These are phyloP conservation scores for Hartigia nigra DNA, from an alignment of 2,888 invertebrate species.

Conservation along the genomic window DNA sequence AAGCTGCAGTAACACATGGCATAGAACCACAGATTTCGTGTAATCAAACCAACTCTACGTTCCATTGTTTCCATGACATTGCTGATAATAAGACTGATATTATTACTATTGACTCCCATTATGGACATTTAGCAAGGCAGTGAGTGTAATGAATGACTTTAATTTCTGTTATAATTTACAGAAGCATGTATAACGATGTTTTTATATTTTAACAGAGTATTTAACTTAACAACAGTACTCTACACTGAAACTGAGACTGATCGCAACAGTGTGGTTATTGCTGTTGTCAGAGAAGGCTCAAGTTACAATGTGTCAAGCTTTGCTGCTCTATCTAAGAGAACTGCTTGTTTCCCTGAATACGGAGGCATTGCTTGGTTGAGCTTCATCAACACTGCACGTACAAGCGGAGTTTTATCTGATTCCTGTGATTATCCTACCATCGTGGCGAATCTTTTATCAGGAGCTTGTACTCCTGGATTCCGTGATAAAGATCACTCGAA, in stretches of 20 bases:
- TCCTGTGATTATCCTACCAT: conserved; percentile 72
- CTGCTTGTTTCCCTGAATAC: conserved; percentile 76
- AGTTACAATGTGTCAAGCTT: conserved; percentile 64
- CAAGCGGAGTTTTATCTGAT: conserved; percentile 65
- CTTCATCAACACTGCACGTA: conserved; percentile 70
- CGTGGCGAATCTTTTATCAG: conserved; percentile 70
- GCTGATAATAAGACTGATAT: conserved; percentile 69
- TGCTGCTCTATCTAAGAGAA: conserved; percentile 69
- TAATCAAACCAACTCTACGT: conserved; percentile 63
- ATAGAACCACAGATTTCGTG: conserved; percentile 72
- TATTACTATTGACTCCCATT: conserved; percentile 72
- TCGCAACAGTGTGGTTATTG: conserved; percentile 68
- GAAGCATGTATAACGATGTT: not conserved
- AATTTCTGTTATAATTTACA: not conserved
- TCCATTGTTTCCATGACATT: conserved; percentile 71
- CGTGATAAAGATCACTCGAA: conserved; percentile 64
- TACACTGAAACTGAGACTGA: conserved; percentile 70
- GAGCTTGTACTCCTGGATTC: conserved; percentile 75
- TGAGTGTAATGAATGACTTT: conserved; percentile 58
- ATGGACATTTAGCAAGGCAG: conserved; percentile 74
- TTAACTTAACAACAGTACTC: conserved; percentile 70
- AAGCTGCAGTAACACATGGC: conserved; percentile 70
- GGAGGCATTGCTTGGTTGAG: conserved; percentile 76
- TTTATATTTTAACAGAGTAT: conserved; percentile 66
- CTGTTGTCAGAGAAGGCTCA: conserved; percentile 67